Percentiles rank a stretch among this genome's conserved stretches.
Evolutionary conservation across 2,797 vertebrate species (phyloP).

Genomic region (Pantherophis alleghaniensis): DNA sequence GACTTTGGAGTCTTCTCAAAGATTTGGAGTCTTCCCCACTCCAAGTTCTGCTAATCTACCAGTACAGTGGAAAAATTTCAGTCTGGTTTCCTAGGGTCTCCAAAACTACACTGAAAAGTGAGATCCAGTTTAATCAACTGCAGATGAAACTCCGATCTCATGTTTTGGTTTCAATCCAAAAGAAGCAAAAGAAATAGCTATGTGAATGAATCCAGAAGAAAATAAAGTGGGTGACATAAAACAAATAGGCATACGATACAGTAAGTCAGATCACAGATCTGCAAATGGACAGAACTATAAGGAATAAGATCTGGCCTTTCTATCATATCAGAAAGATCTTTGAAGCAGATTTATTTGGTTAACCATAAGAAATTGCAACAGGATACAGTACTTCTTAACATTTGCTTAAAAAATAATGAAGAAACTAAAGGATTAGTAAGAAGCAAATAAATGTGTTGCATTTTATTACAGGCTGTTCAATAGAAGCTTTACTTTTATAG

Average conservation of each 20-base stretch:
- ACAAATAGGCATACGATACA: background rate
- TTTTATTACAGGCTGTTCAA: constrained; percentile 34
- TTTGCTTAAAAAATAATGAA: background rate
- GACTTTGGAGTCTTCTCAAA: too few relatives aligned
- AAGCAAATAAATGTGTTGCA: fast-evolving
- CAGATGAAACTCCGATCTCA: background rate
- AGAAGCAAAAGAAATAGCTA: background rate
- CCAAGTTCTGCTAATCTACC: background rate
- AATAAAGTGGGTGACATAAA: background rate
- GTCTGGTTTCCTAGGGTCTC: background rate
- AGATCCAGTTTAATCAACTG: background rate
- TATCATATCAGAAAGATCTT: background rate
- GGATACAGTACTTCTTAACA: background rate
- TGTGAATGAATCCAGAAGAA: background rate
- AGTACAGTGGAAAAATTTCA: background rate
- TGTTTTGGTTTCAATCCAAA: background rate
- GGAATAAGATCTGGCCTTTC: background rate
- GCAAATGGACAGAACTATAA: background rate
- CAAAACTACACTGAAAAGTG: background rate
- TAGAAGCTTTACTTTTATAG: constrained; percentile 31
- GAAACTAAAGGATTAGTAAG: constrained; percentile 10
- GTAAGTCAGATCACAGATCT: background rate
- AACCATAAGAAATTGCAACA: fast-evolving
- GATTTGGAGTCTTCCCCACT: background rate
- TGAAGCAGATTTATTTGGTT: background rate